These are phyloP conservation scores for Sciurus carolinensis DNA, from an alignment of 2,797 vertebrate species.

Conservation along the genomic window DNA sequence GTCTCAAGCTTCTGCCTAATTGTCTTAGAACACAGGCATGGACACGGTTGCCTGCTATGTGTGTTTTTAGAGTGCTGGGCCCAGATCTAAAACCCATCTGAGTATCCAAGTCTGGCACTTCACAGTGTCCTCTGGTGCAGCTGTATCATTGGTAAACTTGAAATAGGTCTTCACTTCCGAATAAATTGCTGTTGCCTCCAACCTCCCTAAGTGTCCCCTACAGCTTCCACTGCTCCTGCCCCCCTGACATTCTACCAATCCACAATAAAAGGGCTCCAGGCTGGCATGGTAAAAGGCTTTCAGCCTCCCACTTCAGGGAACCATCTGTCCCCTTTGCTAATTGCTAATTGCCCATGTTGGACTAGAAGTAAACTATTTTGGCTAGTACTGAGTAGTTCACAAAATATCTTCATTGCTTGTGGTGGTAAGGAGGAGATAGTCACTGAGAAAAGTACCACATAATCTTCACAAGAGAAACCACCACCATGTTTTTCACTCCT, in stretches of 20 bases:
- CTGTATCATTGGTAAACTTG: neutral
- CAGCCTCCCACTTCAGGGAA: neutral
- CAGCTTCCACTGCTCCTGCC: neutral
- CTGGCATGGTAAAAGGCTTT: neutral
- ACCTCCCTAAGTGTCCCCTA: neutral
- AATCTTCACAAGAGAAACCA: slow-evolving; percentile 6
- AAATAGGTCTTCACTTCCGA: neutral
- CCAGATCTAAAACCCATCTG: neutral
- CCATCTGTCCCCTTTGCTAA: neutral
- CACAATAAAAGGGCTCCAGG: neutral
- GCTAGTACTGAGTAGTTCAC: neutral
- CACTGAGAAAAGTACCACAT: neutral
- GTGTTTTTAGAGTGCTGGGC: neutral
- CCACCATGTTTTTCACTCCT: neutral
- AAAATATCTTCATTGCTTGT: neutral
- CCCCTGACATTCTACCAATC: neutral
- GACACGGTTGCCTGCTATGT: neutral
- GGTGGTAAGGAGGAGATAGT: neutral
- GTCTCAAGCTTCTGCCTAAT: neutral
- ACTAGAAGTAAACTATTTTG: slow-evolving; percentile 1
- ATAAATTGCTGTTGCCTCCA: neutral
- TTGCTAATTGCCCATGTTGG: neutral
- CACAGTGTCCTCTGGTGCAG: neutral
- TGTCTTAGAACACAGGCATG: neutral
- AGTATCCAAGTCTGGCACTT: neutral